These are phyloP conservation scores for Phortica variegata DNA, from an alignment of 1,140 invertebrate species.

Conservation along the genomic window DNA sequence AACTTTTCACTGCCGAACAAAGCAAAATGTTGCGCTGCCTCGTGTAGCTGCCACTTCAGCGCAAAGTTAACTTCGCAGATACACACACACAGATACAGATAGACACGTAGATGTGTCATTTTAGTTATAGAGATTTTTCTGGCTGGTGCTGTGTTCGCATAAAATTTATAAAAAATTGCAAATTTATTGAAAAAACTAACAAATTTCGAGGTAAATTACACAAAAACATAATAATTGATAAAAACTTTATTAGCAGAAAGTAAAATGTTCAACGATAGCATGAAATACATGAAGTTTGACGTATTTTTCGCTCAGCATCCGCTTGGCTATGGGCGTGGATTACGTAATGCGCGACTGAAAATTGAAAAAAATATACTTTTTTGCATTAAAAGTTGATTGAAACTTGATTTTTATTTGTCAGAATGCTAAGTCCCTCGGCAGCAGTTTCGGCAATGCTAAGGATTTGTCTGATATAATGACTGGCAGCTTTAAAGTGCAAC, in stretches of 20 bases:
- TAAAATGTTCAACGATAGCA: too few relatives aligned
- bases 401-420: constrained; percentile 10
- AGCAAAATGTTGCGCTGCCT: neutral
- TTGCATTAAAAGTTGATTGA: neutral
- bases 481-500: constrained; percentile 64
- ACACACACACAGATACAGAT: constrained; percentile 25
- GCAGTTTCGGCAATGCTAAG: constrained; percentile 56
- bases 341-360: constrained; percentile 23
- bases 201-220: constrained; percentile 49
- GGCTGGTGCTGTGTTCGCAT: constrained; percentile 38
- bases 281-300: neutral
- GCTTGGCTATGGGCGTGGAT: constrained; percentile 1
- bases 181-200: constrained; percentile 57
- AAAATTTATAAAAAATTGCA: constrained; percentile 55
- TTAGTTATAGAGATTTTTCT: constrained; percentile 52
- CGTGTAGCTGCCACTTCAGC: constrained; percentile 15
- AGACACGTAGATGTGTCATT: constrained; percentile 23
- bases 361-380: neutral
- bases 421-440: constrained; percentile 56
- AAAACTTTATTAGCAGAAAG: too few relatives aligned
- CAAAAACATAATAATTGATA: neutral
- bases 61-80: constrained; percentile 27
- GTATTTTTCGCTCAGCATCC: neutral
- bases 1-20: too few relatives aligned
- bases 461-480: constrained; percentile 58